Percentiles rank a stretch among this genome's conserved stretches.
These are phyloP conservation scores for Dasyornis broadbenti DNA, from an alignment of 2,113 vertebrate genomes.

Conservation along the genomic window DNA sequence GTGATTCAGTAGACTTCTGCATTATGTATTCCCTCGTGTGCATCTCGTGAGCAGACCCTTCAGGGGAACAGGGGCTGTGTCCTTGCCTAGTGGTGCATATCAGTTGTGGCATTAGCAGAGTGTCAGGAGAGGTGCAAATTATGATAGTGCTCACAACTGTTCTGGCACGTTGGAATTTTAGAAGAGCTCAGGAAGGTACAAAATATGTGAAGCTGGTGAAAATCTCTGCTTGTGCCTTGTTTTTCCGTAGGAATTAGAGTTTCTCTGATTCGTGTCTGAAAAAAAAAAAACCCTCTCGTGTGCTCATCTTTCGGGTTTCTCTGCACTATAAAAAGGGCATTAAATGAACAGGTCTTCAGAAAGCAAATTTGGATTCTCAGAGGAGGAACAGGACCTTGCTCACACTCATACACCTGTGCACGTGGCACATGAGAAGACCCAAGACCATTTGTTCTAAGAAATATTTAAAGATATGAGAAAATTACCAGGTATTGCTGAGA, in stretches of 20 bases:
- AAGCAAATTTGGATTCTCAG: neutral
- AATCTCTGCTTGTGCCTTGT: neutral
- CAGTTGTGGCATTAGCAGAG: neutral
- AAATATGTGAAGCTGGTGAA: neutral
- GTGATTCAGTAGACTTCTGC: neutral
- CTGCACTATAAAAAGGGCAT: neutral
- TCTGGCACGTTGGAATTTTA: neutral
- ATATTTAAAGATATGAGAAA: constrained; percentile 82
- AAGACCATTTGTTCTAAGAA: constrained; percentile 84
- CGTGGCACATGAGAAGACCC: neutral
- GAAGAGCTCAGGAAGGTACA: neutral
- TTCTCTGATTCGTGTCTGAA: neutral
- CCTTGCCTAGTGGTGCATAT: neutral
- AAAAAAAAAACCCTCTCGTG: neutral
- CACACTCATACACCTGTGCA: neutral
- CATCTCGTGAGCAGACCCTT: neutral
- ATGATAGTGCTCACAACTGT: neutral
- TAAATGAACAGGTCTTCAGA: neutral
- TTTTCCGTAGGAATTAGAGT: neutral
- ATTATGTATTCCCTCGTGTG: neutral
- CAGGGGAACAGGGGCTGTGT: neutral
- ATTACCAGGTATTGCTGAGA: constrained; percentile 77
- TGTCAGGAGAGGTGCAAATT: neutral
- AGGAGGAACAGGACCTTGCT: neutral
- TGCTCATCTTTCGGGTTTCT: neutral